These are phyloP conservation scores for Andrena haemorrhoa DNA, from an alignment of 2,888 invertebrate species.

Conservation along the genomic window DNA sequence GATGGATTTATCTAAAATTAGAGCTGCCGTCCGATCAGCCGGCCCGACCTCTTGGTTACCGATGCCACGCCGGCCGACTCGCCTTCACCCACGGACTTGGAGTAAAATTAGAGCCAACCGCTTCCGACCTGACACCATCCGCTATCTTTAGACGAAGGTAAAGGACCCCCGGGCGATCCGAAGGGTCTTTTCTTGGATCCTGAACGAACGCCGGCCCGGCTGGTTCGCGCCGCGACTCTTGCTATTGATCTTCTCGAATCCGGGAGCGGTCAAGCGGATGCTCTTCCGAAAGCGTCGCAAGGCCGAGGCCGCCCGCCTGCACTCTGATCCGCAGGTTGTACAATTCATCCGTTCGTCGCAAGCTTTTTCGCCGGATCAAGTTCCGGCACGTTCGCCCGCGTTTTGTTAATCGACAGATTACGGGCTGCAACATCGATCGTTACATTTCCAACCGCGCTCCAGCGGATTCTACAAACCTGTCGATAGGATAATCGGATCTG, in stretches of 20 bases:
- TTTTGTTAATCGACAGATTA: background rate
- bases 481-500: too few relatives aligned
- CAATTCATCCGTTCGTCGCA: too few relatives aligned
- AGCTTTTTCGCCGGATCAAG: too few relatives aligned
- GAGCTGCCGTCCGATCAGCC: conserved; percentile 61
- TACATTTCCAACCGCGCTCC: too few relatives aligned
- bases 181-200: background rate
- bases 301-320: background rate
- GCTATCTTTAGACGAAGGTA: conserved; percentile 42
- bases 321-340: too few relatives aligned
- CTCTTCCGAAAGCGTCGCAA: conserved; percentile 21
- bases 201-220: background rate
- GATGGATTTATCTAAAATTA: conserved; percentile 74
- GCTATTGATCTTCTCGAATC: conserved; percentile 30
- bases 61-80: conserved; percentile 29
- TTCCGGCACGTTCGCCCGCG: too few relatives aligned
- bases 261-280: conserved; percentile 19
- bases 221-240: conserved; percentile 16
- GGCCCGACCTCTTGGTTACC: conserved; percentile 40
- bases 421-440: background rate
- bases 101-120: conserved; percentile 60
- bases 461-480: too few relatives aligned
- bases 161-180: conserved; percentile 16
- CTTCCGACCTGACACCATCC: conserved; percentile 24
- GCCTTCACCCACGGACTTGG: conserved; percentile 5